Percentiles rank a stretch among this genome's conserved stretches.
phyloP scores from a whole-genome alignment of 2,888 invertebrate genomes.

The Eubasilissa splendida region DNA sequence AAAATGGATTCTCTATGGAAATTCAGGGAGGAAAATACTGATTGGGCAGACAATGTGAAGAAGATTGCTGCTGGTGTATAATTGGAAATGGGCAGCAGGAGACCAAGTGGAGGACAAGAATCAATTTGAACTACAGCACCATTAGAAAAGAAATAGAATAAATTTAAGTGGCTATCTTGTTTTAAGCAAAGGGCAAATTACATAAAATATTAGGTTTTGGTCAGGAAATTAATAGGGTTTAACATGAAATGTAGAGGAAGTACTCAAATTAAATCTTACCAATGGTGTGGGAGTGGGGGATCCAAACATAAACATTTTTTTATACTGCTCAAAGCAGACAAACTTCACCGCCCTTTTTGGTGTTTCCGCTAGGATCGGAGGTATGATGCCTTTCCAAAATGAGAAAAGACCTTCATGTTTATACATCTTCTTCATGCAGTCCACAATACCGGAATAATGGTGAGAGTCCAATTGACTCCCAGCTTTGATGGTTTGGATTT shows the following conservation, averaged over 20 bases:
- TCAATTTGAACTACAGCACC: no score
- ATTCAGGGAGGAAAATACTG: no score
- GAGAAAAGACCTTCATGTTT: constrained; percentile 86
- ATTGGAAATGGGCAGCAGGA: no score
- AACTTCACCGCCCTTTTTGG: constrained; percentile 97
- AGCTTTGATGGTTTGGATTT: constrained; percentile 76
- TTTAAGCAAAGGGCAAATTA: no score
- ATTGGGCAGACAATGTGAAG: no score
- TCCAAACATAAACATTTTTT: constrained; percentile 87
- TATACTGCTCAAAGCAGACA: constrained; percentile 94
- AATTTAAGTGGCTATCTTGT: no score
- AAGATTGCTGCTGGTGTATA: no score
- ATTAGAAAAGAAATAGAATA: no score
- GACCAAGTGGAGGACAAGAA: no score
- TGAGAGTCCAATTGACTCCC: constrained; percentile 68
- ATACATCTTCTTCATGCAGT: constrained; percentile 93
- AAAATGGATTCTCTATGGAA: no score
- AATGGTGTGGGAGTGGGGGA: constrained; percentile 82
- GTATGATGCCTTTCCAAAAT: constrained; percentile 95
- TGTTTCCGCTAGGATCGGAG: constrained; percentile 94
- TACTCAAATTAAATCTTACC: constrained; percentile 70
- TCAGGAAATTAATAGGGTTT: background rate
- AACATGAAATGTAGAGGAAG: background rate
- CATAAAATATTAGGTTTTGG: background rate
- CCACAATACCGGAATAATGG: constrained; percentile 84